These are phyloP conservation scores for Samia ricini DNA, from an alignment of 1,140 invertebrate genomes.

Conservation along the genomic window DNA sequence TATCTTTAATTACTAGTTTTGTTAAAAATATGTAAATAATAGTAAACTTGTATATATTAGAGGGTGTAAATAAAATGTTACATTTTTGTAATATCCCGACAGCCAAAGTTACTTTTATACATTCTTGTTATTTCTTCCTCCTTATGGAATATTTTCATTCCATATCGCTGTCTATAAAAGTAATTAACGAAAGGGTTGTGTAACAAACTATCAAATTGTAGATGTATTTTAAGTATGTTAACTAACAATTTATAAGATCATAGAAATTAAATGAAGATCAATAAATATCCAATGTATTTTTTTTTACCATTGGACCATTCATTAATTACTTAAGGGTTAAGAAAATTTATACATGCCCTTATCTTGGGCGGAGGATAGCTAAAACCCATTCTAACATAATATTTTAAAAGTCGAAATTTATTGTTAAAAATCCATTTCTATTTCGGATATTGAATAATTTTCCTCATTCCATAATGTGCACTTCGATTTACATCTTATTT, in stretches of 20 bases:
- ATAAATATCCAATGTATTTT: conserved; percentile 5
- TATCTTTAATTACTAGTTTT: conserved; percentile 1
- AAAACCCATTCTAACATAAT: no score
- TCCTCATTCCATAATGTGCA: no score
- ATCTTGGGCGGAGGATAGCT: no score
- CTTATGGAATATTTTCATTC: conserved; percentile 14
- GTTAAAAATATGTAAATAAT: not conserved
- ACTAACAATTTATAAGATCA: conserved; percentile 63
- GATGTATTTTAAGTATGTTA: conserved; percentile 60
- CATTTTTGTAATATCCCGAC: conserved; percentile 32
- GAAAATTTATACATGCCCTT: no score
- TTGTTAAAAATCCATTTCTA: no score
- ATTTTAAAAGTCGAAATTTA: no score
- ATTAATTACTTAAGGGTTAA: no score
- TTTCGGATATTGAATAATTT: no score
- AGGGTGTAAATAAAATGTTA: conserved; percentile 35
- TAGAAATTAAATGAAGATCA: conserved; percentile 51
- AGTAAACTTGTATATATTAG: conserved; percentile 2
- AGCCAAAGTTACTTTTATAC: conserved; percentile 39
- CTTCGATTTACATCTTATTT: no score
- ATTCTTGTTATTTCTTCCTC: conserved; percentile 12
- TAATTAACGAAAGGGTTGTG: conserved; percentile 66
- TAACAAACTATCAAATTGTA: conserved; percentile 69
- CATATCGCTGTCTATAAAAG: conserved; percentile 31
- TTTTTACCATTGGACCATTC: not conserved